Conservation (phyloP, 2,888 invertebrate genomes). For the Dryococelus australis region DNA sequence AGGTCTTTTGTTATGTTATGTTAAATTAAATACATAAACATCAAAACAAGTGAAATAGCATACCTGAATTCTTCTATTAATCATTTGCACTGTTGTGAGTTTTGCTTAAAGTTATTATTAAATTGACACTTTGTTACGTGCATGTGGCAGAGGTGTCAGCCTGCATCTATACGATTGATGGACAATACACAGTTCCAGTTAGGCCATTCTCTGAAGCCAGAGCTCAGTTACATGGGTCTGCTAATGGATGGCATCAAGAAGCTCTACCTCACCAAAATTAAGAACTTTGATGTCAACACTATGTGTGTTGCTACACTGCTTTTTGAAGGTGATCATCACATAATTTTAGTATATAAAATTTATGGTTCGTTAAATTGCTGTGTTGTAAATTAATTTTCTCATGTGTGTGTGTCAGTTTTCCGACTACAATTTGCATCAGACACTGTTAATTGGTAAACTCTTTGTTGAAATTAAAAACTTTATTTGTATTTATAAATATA, state of each 20-base stretch:
- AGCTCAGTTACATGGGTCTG: conserved; percentile 66
- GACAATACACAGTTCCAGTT: conserved; percentile 98
- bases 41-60: no score
- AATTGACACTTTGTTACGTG: no score
- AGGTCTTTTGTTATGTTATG: no score
- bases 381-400: background rate
- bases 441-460: no score
- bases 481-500: no score
- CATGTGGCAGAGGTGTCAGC: conserved; percentile 78
- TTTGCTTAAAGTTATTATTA: no score
- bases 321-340: conserved; percentile 74
- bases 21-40: no score
- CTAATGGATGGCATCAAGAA: conserved; percentile 84
- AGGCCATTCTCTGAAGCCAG: conserved; percentile 79
- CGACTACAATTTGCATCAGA: background rate
- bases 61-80: no score
- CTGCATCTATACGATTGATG: conserved; percentile 94
- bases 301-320: conserved; percentile 93
- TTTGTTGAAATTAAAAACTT: no score
- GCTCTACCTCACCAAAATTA: conserved; percentile 85
- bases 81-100: no score
- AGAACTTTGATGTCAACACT: conserved; percentile 80
- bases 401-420: background rate
- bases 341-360: background rate
- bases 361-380: background rate